These are phyloP conservation scores for Oryzias celebensis DNA, from an alignment of 2,113 vertebrate species.

Conservation along the genomic window DNA sequence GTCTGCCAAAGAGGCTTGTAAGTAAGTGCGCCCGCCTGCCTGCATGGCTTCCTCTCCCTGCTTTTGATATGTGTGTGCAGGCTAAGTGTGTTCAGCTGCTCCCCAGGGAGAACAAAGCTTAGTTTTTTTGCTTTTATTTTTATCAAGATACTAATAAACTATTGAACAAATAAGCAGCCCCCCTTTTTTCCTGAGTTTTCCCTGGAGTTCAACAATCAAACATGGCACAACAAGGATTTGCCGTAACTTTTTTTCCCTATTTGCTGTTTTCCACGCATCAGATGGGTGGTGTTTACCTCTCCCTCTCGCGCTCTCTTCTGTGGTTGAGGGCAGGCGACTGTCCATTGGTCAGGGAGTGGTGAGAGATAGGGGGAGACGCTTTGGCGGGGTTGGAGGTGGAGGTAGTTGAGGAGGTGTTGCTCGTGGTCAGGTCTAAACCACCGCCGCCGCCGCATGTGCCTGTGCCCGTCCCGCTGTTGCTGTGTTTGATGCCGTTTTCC, in stretches of 20 bases:
- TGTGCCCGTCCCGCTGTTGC: conserved; percentile 57
- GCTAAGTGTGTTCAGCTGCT: conserved; percentile 56
- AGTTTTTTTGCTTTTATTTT: conserved; percentile 45
- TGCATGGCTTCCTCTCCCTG: conserved; percentile 53
- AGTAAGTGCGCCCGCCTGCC: conserved; percentile 48
- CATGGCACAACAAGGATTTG: conserved; percentile 10
- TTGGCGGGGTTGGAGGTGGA: conserved; percentile 97
- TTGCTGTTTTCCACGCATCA: background rate
- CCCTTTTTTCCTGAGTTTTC: conserved; percentile 25
- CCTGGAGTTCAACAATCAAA: conserved; percentile 32
- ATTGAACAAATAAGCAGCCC: conserved; percentile 79
- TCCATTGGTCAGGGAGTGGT: conserved; percentile 97
- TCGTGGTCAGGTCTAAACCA: conserved; percentile 96
- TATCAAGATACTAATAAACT: conserved; percentile 69
- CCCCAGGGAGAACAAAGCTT: conserved; percentile 59
- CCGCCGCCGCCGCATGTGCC: conserved; percentile 50
- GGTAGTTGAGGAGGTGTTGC: conserved; percentile 97
- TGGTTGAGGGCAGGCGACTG: conserved; percentile 94
- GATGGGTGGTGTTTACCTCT: conserved; percentile 46
- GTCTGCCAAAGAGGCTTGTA: conserved; percentile 66
- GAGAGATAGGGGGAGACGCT: conserved; percentile 96
- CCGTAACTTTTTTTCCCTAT: conserved; percentile 20
- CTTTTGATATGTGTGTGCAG: conserved; percentile 71
- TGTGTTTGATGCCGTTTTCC: conserved; percentile 69
- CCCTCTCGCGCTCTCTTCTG: conserved; percentile 91